Base-by-base conservation (phyloP, 2,797 vertebrate genomes). In the Periparus ater region DNA sequence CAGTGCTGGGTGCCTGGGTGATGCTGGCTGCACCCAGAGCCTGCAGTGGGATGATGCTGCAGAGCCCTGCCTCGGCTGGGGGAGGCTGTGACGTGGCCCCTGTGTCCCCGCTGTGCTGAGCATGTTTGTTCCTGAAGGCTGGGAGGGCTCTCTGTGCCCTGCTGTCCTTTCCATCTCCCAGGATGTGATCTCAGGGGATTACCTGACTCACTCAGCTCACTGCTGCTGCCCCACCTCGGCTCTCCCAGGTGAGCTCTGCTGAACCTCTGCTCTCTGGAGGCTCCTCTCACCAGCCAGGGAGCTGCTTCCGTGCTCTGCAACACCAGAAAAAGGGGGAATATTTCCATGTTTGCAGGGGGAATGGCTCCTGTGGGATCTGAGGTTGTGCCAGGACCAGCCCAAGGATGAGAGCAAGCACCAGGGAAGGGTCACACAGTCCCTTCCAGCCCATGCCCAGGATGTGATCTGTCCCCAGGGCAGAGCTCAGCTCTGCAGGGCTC, bases 21-120 rank as follows among this genome's bases (percentile, higher is more conserved):
- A 22, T 32, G 45, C 1, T 5, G 12, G 38, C 9, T 68, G 67
- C 8, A 7, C 25, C 32, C 12, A n/a, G 53, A 80, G 54, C 50
- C 60, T 2, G 0, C 4, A 45, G 36, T 3, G 6, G 25, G n/a
- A 12, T 4, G 12, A 8, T n/a, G 38, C 13, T n/a, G 58, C 45
- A 44, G 66, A 48, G 55, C 44, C 45, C 45, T 2, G 2, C 48
- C 67, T 32, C 20, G 26, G 65, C 48, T 74, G 80, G 48, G 73
- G 47, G 73, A 9, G 66, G 47, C 30, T 85, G 45, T 67, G 82
- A 34, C 0, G 0, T 36, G 53, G 22, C 42, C 9, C 32, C 67
- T 36, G 32, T 7, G 2, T 54, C 32, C 61, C 54, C 51, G 0
- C 3, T 10, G 26, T 32, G 40, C 82, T 66, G 51, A 76, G n/a